phyloP scores from a whole-genome alignment of 2,113 vertebrate species.

The Neopipo cinnamomea region DNA sequence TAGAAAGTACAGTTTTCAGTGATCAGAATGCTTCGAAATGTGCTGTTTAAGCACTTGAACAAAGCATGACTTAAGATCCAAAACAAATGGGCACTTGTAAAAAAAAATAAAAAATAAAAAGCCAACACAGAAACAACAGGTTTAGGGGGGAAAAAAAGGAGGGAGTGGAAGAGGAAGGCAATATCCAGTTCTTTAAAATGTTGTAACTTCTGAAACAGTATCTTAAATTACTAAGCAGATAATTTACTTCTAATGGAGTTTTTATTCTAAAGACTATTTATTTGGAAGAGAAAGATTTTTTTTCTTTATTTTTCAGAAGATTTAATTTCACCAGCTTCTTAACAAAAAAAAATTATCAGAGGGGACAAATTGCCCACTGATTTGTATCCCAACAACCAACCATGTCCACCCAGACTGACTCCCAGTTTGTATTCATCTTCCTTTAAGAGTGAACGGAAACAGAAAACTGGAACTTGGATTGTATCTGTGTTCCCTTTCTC shows the following conservation, averaged over 20 bases:
- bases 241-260: background rate
- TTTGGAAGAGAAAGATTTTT: background rate
- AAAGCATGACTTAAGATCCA: background rate
- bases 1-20: background rate
- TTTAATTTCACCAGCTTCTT: no score
- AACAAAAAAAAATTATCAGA: background rate
- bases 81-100: background rate
- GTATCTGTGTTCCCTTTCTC: background rate
- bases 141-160: background rate
- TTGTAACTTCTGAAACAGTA: background rate
- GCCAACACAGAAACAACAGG: background rate
- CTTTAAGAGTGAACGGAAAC: background rate
- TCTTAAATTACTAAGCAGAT: slow-evolving; percentile 10
- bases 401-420: background rate
- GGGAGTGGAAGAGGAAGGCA: background rate
- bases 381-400: background rate
- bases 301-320: background rate
- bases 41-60: background rate
- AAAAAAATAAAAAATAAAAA: background rate
- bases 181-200: background rate
- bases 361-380: background rate
- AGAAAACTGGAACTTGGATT: background rate
- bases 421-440: background rate
- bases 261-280: slow-evolving; percentile 25
- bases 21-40: background rate